Conservation (phyloP, 2,888 invertebrate species). For the Tetragonula carbonaria region DNA sequence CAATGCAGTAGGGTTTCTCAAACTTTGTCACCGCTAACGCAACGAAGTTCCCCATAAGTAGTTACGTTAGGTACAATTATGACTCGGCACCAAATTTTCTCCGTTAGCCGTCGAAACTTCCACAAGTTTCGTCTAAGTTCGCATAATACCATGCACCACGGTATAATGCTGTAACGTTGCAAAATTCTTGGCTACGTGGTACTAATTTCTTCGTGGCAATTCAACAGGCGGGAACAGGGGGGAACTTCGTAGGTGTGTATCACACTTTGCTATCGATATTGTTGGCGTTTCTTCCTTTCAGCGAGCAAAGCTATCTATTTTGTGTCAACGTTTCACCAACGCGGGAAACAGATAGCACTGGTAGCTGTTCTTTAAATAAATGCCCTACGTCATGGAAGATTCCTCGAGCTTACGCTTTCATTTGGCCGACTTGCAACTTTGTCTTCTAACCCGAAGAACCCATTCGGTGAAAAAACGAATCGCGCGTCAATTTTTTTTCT, state of each 20-base stretch:
- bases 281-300: conserved; percentile 17
- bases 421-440: conserved; percentile 20
- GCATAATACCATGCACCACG: not conserved
- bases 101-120: not conserved
- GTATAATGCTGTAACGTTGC: not conserved
- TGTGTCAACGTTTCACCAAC: conserved; percentile 11
- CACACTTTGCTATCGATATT: not conserved
- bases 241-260: not conserved
- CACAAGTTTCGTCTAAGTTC: not conserved
- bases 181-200: not conserved
- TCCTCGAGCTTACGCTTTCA: conserved; percentile 16
- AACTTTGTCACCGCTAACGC: conserved; percentile 12
- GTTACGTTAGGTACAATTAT: conserved; percentile 11
- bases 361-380: conserved; percentile 25
- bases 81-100: not conserved
- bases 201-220: not conserved
- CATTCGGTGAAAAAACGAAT: conserved; percentile 1
- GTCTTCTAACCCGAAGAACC: not conserved
- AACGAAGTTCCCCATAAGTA: conserved; percentile 12
- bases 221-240: not conserved
- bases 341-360: conserved; percentile 6
- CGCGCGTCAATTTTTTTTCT: not conserved
- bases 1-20: conserved; percentile 10
- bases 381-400: not conserved
- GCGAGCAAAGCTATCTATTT: conserved; percentile 15